Conservation (phyloP, 2,888 invertebrate genomes). For the Sphaeridia pumilis region DNA sequence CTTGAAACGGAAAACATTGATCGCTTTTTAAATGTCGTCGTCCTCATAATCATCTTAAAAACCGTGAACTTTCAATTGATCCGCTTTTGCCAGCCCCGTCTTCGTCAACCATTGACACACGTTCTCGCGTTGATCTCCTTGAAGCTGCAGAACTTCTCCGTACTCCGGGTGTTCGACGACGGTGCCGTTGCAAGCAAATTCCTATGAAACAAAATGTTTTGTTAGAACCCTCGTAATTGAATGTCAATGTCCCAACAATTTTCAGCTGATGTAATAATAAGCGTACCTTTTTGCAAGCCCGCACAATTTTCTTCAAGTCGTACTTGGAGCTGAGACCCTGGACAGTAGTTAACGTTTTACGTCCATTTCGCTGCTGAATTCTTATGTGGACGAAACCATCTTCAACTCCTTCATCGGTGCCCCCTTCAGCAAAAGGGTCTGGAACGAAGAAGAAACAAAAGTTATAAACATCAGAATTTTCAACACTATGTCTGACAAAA, state of each 20-base stretch:
- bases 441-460: no score
- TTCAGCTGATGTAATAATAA: no score
- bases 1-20: slow-evolving; percentile 13
- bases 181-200: slow-evolving; percentile 99
- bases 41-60: slow-evolving; percentile 50
- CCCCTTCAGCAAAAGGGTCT: slow-evolving; percentile 98
- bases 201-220: no score
- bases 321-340: slow-evolving; percentile 91
- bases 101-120: slow-evolving; percentile 99
- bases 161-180: slow-evolving; percentile 99
- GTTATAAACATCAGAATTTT: no score
- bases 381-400: slow-evolving; percentile 99
- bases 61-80: slow-evolving; percentile 99
- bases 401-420: slow-evolving; percentile 95
- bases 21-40: no score
- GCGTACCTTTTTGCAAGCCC: slow-evolving; percentile 99
- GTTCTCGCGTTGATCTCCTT: slow-evolving; percentile 99
- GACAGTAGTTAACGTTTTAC: slow-evolving; percentile 98
- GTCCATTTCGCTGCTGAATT: slow-evolving; percentile 99
- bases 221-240: no score
- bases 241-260: no score
- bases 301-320: slow-evolving; percentile 99
- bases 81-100: slow-evolving; percentile 92
- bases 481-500: no score
- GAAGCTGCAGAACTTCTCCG: slow-evolving; percentile 99